phyloP scores from a whole-genome alignment of 2,888 invertebrate genomes.

The Hermaeophaga mercurialis region DNA sequence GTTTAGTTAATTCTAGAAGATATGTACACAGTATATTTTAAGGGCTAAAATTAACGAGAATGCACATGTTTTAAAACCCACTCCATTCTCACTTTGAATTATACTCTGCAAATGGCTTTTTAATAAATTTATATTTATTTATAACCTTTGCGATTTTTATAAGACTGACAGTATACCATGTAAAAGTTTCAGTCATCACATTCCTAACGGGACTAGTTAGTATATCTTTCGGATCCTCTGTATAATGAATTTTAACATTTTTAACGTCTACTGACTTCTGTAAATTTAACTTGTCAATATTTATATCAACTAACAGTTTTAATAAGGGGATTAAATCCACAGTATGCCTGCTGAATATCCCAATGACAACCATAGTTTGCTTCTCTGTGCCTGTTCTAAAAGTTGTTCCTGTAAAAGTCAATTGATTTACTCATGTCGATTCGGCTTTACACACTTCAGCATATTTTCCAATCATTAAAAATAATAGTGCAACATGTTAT shows the following conservation, averaged over 20 bases:
- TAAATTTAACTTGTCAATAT: slow-evolving; percentile 62
- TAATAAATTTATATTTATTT: background rate
- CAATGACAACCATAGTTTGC: slow-evolving; percentile 81
- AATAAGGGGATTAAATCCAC: slow-evolving; percentile 81
- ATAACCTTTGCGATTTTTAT: slow-evolving; percentile 21
- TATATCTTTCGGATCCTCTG: slow-evolving; percentile 75
- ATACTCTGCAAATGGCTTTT: no score
- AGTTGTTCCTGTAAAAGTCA: slow-evolving; percentile 62
- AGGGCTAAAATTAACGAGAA: no score
- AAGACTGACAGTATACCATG: slow-evolving; percentile 39
- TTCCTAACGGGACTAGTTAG: slow-evolving; percentile 72
- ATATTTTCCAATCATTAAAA: no score
- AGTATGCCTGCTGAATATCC: slow-evolving; percentile 80
- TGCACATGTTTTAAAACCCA: no score
- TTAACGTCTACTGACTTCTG: slow-evolving; percentile 67
- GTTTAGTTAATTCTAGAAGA: no score
- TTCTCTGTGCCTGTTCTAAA: slow-evolving; percentile 70
- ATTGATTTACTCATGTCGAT: background rate
- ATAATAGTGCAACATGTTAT: no score
- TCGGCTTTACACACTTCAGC: no score
- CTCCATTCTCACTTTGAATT: no score
- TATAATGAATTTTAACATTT: slow-evolving; percentile 75
- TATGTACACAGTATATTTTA: no score
- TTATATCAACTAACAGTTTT: slow-evolving; percentile 66
- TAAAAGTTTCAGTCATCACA: slow-evolving; percentile 62